Percentiles rank a stretch among this genome's conserved stretches.
phyloP scores from a whole-genome alignment of 2,888 invertebrate species.

The Nomada lathburiana region DNA sequence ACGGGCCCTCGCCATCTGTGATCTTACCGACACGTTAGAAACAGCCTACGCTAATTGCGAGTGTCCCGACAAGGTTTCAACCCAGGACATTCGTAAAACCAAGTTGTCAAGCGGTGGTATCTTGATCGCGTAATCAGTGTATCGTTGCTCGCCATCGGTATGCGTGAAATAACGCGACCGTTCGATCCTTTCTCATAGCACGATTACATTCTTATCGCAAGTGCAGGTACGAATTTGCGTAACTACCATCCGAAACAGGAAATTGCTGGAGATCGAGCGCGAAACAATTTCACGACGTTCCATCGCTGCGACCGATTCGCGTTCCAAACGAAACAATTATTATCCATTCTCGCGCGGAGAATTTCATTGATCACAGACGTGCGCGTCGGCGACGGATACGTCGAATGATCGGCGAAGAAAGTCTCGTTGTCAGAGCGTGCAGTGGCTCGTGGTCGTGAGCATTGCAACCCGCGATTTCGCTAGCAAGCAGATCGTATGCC shows the following conservation, averaged over 20 bases:
- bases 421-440: slow-evolving; percentile 36
- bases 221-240: too few species aligned
- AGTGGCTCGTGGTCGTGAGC: slow-evolving; percentile 45
- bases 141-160: neutral
- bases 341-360: neutral
- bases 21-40: slow-evolving; percentile 36
- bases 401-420: slow-evolving; percentile 33
- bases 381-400: neutral
- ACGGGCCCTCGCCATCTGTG: slow-evolving; percentile 42
- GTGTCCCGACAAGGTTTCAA: slow-evolving; percentile 28
- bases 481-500: slow-evolving; percentile 83
- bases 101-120: slow-evolving; percentile 2
- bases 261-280: too few species aligned
- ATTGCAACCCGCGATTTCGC: slow-evolving; percentile 65
- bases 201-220: too few species aligned
- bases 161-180: too few species aligned
- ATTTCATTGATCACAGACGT: neutral
- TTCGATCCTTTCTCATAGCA: too few species aligned
- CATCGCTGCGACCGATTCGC: too few species aligned
- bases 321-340: too few species aligned
- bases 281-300: too few species aligned
- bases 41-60: slow-evolving; percentile 11
- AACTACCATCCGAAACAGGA: too few species aligned
- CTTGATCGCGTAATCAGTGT: neutral
- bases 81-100: slow-evolving; percentile 1